A percentile compares a stretch with the other conserved stretches of the same genome.
Conservation (phyloP, 2,113 vertebrate species). For the Eulemur macaco region DNA sequence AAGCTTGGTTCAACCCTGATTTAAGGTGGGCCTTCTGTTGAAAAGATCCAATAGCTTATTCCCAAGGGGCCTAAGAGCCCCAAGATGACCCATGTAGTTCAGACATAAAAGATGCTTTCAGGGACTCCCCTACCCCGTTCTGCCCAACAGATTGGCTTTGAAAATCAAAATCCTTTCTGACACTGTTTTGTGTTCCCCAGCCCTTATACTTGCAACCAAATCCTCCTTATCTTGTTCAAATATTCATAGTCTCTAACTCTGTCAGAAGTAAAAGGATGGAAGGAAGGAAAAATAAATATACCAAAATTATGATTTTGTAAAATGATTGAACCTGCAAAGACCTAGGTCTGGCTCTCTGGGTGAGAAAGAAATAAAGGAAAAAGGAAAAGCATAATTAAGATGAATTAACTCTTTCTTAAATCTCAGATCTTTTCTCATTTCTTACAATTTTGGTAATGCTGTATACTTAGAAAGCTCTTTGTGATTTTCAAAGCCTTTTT, state of each 20-base stretch:
- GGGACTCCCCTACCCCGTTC: not conserved
- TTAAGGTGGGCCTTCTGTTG: not conserved
- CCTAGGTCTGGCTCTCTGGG: not conserved
- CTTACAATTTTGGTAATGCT: not conserved
- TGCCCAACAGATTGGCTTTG: not conserved
- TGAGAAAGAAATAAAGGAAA: not conserved
- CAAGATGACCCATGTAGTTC: not conserved
- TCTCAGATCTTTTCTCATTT: conserved; percentile 7
- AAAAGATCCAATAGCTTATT: not conserved
- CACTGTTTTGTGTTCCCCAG: not conserved
- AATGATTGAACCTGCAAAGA: not conserved
- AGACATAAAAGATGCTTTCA: not conserved
- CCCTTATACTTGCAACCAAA: not conserved
- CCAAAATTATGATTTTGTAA: not conserved
- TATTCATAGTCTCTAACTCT: not conserved
- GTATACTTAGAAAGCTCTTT: not conserved
- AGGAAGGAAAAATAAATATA: not conserved
- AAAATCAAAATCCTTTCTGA: not conserved
- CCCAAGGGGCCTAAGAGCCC: not conserved
- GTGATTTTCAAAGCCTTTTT: not conserved
- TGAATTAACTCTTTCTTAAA: not conserved
- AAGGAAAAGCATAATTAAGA: not conserved
- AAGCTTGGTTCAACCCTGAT: not conserved
- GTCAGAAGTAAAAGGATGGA: not conserved
- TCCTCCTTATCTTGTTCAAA: not conserved